phyloP scores from a whole-genome alignment of 2,797 vertebrate genomes.

The Trematomus bernacchii region DNA sequence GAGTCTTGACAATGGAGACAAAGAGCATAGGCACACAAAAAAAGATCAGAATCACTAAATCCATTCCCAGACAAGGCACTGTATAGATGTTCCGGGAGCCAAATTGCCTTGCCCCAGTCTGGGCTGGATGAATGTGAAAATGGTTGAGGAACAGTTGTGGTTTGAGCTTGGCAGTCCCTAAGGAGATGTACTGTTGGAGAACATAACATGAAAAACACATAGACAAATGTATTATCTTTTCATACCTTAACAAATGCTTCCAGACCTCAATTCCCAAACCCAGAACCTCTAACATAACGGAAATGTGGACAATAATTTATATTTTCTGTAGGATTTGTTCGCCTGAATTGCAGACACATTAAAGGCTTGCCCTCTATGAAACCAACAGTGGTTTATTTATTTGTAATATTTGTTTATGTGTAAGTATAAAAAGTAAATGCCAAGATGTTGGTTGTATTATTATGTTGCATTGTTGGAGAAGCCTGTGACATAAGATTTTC shows the following conservation, averaged over 20 bases:
- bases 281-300: conserved; percentile 37
- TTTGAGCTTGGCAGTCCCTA: conserved; percentile 67
- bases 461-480: too few species aligned
- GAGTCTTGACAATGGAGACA: conserved; percentile 86
- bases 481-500: too few species aligned
- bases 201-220: conserved; percentile 56
- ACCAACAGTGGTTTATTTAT: too few species aligned
- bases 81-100: conserved; percentile 78
- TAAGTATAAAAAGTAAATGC: conserved; percentile 1
- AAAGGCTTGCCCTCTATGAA: conserved; percentile 3
- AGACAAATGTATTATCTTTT: conserved; percentile 67
- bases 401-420: too few species aligned
- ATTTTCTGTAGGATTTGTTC: conserved; percentile 31
- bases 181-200: conserved; percentile 61
- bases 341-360: conserved; percentile 15
- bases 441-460: conserved; percentile 9
- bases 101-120: conserved; percentile 80
- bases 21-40: conserved; percentile 78
- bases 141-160: conserved; percentile 67
- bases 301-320: conserved; percentile 38
- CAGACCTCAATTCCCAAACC: conserved; percentile 60
- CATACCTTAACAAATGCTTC: conserved; percentile 54
- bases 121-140: conserved; percentile 74
- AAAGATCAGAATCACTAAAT: conserved; percentile 85
- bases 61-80: conserved; percentile 80